Base-by-base conservation (phyloP, 2,888 invertebrate genomes). In the Hofmannophila pseudospretella region DNA sequence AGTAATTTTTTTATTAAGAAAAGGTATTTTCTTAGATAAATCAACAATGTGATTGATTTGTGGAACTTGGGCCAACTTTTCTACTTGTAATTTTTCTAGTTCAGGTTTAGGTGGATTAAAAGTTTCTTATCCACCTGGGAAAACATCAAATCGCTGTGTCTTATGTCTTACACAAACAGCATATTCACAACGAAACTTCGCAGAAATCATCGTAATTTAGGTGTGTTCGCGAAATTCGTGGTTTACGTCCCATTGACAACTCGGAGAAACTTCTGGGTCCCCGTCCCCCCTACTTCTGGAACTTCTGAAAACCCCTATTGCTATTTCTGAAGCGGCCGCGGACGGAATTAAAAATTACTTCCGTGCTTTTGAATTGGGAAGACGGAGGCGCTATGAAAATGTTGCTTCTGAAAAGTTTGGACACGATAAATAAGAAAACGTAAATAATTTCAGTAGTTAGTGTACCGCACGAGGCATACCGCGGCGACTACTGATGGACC, bases 201-300 rank as follows among this genome's bases (percentile, higher is more conserved):
- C 20, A 5, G 34, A 34, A 34, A 34, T 34, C 34, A 34, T 34
- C 26, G 25, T 34, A 34, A 34, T 34, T 32, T 27, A n/a, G 9
- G 26, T 26, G 10, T 27, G 32, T 9, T 10, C 25, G 32, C 32
- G 12, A 32, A 32, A 32, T 22, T 32, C 22, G 16, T 25, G 25
- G 25, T 20, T 33, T 25, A 25, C 12, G 20, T 23, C 13, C n/a
- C 23, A 23, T n/a, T n/a, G 23, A 23, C 23, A 23, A 23, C 23
- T 23, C 23, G 2, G 23, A 1, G 23, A 23, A 23, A 23, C 23
- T 23, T 20, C n/a, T n/a, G n/a, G 20, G 20, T 4, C 7, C 20
- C 5, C 19, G 19, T 5, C 4, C 19, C 5, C 19, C 5, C 4
- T 20, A 8, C 8, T 4, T 5, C 20, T 20, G 7, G 20, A 5